A percentile compares a stretch with the other conserved stretches of the same genome.
Evolutionary conservation across 2,113 vertebrate genomes (phyloP).

Genomic region (Carassius gibelio): DNA sequence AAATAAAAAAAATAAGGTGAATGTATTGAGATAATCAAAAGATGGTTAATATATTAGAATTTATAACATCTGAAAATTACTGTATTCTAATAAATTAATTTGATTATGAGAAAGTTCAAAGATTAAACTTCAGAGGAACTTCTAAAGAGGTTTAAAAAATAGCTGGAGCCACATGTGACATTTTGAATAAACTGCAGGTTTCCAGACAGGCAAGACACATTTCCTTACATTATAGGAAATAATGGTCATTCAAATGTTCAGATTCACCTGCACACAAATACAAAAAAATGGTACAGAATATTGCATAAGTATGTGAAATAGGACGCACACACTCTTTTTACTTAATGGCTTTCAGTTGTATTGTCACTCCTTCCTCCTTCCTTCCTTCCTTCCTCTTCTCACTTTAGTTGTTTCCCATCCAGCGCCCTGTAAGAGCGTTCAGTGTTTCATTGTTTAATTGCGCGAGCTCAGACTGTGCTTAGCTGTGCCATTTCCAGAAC

Average conservation of each 20-base stretch:
- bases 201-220: neutral
- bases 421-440: neutral
- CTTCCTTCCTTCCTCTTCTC: neutral
- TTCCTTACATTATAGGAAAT: neutral
- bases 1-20: too few species aligned
- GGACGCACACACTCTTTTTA: neutral
- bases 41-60: neutral
- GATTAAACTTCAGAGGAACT: neutral
- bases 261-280: constrained; percentile 3
- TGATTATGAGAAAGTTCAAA: neutral
- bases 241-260: neutral
- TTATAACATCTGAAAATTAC: neutral
- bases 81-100: neutral
- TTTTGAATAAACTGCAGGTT: neutral
- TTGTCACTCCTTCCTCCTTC: constrained; percentile 1
- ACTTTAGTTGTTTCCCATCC: constrained; percentile 3
- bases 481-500: constrained; percentile 51
- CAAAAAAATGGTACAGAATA: neutral
- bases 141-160: too few species aligned
- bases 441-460: constrained; percentile 38
- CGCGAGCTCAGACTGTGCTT: constrained; percentile 47
- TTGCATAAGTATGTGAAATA: neutral
- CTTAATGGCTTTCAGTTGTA: neutral
- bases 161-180: neutral
- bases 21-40: too few species aligned